Conservation (phyloP, 2,797 vertebrate genomes). For the Pterois miles region DNA sequence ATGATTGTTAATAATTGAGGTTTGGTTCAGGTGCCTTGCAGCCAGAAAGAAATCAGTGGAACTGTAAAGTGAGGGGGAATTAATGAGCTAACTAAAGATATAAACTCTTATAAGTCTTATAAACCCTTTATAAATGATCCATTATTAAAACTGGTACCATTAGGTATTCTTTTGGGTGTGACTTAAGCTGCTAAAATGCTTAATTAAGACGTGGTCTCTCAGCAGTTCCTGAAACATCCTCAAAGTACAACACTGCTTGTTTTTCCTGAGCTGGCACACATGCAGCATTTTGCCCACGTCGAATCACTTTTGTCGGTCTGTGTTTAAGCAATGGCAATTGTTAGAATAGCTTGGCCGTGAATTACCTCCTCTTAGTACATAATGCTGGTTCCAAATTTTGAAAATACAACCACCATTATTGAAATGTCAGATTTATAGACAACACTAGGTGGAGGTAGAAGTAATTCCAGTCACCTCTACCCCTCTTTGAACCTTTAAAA, state of each 20-base stretch:
- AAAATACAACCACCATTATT: background rate
- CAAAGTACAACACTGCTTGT: background rate
- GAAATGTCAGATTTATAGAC: background rate
- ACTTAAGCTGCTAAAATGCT: background rate
- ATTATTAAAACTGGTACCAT: background rate
- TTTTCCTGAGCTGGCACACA: background rate
- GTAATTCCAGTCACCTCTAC: background rate
- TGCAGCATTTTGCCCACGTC: background rate
- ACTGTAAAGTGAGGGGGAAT: background rate
- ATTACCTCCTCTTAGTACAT: background rate
- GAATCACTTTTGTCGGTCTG: background rate
- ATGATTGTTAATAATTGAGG: background rate
- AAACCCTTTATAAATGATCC: background rate
- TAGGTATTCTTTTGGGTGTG: background rate
- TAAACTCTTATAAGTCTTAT: background rate
- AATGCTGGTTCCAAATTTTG: background rate
- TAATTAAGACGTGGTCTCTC: background rate
- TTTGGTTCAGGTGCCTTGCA: background rate
- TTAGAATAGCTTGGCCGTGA: background rate
- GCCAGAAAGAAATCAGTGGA: background rate
- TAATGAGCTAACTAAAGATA: background rate
- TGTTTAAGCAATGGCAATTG: background rate
- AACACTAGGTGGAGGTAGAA: background rate
- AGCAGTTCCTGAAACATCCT: background rate
- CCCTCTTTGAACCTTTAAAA: background rate